Conservation (phyloP, 1,140 invertebrate species). For the Ectropis grisescens region DNA sequence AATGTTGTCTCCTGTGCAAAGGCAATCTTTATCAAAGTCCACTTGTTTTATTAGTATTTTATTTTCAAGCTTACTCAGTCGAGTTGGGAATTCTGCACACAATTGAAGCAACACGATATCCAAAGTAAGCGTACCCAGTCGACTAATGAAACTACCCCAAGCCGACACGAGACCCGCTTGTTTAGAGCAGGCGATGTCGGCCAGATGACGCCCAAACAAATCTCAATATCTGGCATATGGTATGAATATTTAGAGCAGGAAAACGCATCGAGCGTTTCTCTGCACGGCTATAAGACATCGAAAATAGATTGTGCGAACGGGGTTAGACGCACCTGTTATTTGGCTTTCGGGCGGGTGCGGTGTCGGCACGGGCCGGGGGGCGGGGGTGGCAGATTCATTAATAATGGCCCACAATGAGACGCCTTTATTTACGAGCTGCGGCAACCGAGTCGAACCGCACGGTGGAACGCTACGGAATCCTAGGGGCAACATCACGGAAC, state of each 20-base stretch:
- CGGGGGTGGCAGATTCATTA: constrained; percentile 55
- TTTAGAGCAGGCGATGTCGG: constrained; percentile 53
- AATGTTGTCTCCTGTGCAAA: too few species aligned
- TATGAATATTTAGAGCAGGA: constrained; percentile 65
- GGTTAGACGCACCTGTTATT: constrained; percentile 69
- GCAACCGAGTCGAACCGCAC: constrained; percentile 41
- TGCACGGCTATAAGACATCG: constrained; percentile 62
- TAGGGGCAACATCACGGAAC: too few species aligned
- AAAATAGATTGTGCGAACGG: constrained; percentile 69
- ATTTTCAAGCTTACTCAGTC: too few species aligned
- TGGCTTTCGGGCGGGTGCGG: constrained; percentile 47
- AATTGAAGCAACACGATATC: constrained; percentile 50
- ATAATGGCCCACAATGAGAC: constrained; percentile 64
- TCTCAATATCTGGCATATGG: constrained; percentile 65
- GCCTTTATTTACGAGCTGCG: constrained; percentile 65
- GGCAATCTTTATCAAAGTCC: too few species aligned
- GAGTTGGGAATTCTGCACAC: too few species aligned
- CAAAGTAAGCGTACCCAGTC: constrained; percentile 50
- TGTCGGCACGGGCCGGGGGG: constrained; percentile 21
- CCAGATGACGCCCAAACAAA: constrained; percentile 65
- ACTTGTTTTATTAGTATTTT: too few species aligned
- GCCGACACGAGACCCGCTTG: constrained; percentile 52
- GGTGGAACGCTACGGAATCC: constrained; percentile 18
- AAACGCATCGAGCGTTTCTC: constrained; percentile 47
- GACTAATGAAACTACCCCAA: constrained; percentile 59